These are phyloP conservation scores for Eueremaeus valkanovi DNA, from an alignment of 2,888 invertebrate genomes.

Conservation along the genomic window DNA sequence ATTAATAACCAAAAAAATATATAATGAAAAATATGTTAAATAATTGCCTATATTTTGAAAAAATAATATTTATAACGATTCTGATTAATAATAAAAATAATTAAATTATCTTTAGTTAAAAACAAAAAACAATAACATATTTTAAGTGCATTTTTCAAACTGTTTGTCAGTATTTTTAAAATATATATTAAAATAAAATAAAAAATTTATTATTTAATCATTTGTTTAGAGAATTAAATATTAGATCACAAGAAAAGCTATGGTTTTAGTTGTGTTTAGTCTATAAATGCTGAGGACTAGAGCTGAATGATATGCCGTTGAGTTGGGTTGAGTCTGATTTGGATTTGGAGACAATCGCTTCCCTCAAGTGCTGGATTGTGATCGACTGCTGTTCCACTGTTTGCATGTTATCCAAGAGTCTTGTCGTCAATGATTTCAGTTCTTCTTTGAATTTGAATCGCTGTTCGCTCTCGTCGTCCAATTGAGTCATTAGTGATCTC, in stretches of 20 bases:
- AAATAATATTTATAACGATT: too few species aligned
- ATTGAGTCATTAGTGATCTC: constrained; percentile 32
- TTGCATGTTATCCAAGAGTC: constrained; percentile 21
- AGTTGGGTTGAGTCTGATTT: constrained; percentile 30
- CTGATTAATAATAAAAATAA: too few species aligned
- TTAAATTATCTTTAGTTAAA: too few species aligned
- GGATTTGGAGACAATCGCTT: constrained; percentile 28
- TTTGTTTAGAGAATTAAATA: neutral
- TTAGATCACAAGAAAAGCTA: neutral
- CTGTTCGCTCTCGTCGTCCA: constrained; percentile 35
- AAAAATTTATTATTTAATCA: too few species aligned
- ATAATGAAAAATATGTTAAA: too few species aligned
- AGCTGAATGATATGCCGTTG: constrained; percentile 29
- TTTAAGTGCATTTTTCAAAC: too few species aligned
- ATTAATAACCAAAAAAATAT: too few species aligned
- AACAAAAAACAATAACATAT: too few species aligned
- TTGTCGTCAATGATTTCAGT: constrained; percentile 9
- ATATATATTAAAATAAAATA: too few species aligned
- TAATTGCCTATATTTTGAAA: neutral
- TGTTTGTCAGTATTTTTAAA: too few species aligned
- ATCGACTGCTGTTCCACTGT: constrained; percentile 30
- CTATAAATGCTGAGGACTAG: constrained; percentile 25
- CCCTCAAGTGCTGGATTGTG: constrained; percentile 35
- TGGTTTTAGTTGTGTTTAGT: neutral
- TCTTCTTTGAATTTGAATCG: constrained; percentile 32